Conservation (phyloP, 1,140 invertebrate genomes). For the Drosophila bipectinata region DNA sequence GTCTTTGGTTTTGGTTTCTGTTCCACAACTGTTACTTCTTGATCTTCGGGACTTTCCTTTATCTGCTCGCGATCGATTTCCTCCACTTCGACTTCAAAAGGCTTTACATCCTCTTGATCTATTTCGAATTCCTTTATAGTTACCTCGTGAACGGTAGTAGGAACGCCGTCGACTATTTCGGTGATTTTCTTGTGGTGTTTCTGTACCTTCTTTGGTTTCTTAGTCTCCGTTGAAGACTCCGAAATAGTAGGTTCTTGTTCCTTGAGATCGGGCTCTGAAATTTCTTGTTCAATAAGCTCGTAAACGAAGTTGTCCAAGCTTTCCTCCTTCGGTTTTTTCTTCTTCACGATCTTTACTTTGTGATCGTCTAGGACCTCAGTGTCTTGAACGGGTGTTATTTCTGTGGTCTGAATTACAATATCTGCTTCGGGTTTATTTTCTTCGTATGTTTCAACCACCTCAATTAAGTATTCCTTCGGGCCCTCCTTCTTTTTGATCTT, state of each 20-base stretch:
- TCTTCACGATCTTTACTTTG: constrained; percentile 60
- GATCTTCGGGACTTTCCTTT: constrained; percentile 30
- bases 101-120: constrained; percentile 35
- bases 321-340: constrained; percentile 59
- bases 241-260: constrained; percentile 39
- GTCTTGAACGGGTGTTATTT: constrained; percentile 74
- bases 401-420: constrained; percentile 66
- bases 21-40: constrained; percentile 58
- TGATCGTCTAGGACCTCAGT: constrained; percentile 57
- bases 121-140: constrained; percentile 57
- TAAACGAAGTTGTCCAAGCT: constrained; percentile 66
- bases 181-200: constrained; percentile 67
- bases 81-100: constrained; percentile 9
- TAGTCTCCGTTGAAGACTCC: constrained; percentile 38
- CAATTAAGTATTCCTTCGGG: constrained; percentile 69
- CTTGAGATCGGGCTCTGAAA: constrained; percentile 62
- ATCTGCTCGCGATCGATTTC: constrained; percentile 40
- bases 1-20: constrained; percentile 49
- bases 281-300: constrained; percentile 69
- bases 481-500: constrained; percentile 71
- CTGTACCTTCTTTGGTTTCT: constrained; percentile 76
- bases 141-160: constrained; percentile 63
- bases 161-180: constrained; percentile 60
- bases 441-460: constrained; percentile 72
- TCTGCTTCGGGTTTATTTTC: constrained; percentile 76